Base-by-base conservation (phyloP, 2,888 invertebrate species). In the Schizotus pectinicornis region DNA sequence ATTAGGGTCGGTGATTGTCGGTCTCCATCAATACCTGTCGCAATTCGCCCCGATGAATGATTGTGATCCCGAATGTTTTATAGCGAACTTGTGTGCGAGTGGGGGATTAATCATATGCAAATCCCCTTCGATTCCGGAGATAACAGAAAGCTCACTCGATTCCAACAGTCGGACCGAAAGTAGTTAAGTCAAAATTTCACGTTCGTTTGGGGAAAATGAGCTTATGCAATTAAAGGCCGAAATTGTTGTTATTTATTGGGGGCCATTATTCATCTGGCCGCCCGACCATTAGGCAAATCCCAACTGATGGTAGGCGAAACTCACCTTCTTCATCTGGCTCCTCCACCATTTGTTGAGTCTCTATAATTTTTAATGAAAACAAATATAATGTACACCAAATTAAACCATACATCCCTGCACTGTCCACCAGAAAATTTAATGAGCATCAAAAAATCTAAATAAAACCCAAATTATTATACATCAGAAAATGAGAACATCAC, bases 101-200 rank as follows among this genome's bases (percentile, higher is more conserved):
- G 61, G 60, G 56, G 68, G 68, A 75, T 75, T 76, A 76, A 75
- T 76, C 75, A 74, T 72, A 76, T 76, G 76, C 72, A 76, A 76
- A 76, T 76, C 62, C 60, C 59, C 46, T 61, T 57, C 55, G 67
- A 66, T 66, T 65, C 62, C 49, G 49, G 54, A 63, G 61, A 61
- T 64, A 64, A 56, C 56, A 50, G 45, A 56, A 56, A 56, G 56
- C 56, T 56, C 56, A 50, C 37, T 46, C 56, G 13, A 56, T 56
- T 45, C 39, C 37, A 46, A 56, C 50, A 56, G 43, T 56, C 38
- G 56, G 45, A 56, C 37, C 50, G 50, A 35, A 45, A 39, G 43
- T 56, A 56, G 45, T 56, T 56, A 56, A 56, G 39, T n/a, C 9
- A 37, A 42, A 41, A 51, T 34, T 32, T 33, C 34, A 22, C 22